Evolutionary conservation across 37 sponge, comb jelly and placozoan species (phyloP).

Genomic region (Dysidea cf. avara): DNA sequence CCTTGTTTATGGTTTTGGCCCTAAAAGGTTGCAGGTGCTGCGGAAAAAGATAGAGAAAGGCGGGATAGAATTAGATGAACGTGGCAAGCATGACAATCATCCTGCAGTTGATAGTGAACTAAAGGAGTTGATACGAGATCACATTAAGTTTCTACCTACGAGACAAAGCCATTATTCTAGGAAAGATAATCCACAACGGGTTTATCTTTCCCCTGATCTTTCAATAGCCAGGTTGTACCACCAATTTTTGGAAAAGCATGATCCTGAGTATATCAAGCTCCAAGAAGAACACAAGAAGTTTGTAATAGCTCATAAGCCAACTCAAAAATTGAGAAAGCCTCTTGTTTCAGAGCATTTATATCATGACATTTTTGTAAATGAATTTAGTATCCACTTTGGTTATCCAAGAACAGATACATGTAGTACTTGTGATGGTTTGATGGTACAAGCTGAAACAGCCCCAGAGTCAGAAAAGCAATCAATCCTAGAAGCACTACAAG

Average conservation of each 20-base stretch:
- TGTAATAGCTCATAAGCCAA: constrained; percentile 19
- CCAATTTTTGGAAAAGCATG: constrained; percentile 11
- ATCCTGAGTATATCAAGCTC: constrained; percentile 13
- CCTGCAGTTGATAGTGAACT: constrained; percentile 3
- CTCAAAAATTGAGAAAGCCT: constrained; percentile 26
- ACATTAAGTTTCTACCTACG: constrained; percentile 13
- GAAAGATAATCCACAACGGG: constrained; percentile 8
- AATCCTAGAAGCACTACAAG: constrained; percentile 2
- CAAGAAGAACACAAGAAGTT: not conserved
- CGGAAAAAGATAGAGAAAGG: constrained; percentile 22
- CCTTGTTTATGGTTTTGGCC: constrained; percentile 46
- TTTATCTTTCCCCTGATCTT: constrained; percentile 28
- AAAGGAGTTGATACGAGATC: constrained; percentile 10
- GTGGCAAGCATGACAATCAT: constrained; percentile 32
- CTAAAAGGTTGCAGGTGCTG: constrained; percentile 34
- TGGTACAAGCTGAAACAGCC: constrained; percentile 3
- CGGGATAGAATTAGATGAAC: constrained; percentile 37
- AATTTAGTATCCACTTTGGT: constrained; percentile 40
- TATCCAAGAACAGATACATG: constrained; percentile 38
- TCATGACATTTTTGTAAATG: constrained; percentile 28
- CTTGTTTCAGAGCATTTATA: constrained; percentile 36
- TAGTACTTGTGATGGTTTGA: constrained; percentile 33
- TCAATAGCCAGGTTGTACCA: constrained; percentile 36
- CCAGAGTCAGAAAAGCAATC: not conserved
- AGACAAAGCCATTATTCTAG: constrained; percentile 43